Percentiles rank a stretch among this genome's conserved stretches.
Evolutionary conservation across 2,797 vertebrate genomes (phyloP).

Genomic region (Sparidentex hasta): DNA sequence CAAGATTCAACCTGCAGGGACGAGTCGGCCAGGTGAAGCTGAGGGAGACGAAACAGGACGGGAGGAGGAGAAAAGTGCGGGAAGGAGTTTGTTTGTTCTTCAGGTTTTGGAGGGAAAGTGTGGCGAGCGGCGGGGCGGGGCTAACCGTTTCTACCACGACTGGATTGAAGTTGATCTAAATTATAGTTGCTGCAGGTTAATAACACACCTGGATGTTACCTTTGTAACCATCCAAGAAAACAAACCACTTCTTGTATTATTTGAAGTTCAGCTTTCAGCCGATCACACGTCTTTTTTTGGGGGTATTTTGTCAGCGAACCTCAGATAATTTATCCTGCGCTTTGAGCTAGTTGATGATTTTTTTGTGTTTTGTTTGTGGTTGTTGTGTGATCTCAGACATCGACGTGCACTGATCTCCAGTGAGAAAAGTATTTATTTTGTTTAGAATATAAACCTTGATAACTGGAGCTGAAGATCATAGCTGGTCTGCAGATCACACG

Average conservation of each 20-base stretch:
- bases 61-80: not conserved
- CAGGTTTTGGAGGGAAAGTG: constrained; percentile 60
- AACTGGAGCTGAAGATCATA: constrained; percentile 57
- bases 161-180: constrained; percentile 1
- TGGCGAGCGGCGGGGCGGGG: constrained; percentile 18
- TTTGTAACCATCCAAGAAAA: not conserved
- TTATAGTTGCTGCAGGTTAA: not conserved
- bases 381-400: constrained; percentile 44
- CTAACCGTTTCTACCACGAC: not conserved
- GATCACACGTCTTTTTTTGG: not conserved
- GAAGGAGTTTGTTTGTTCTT: constrained; percentile 29
- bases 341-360: not conserved
- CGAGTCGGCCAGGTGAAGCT: not conserved
- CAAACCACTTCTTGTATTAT: not conserved
- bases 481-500: constrained; percentile 44
- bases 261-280: constrained; percentile 13
- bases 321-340: not conserved
- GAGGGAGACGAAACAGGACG: not conserved
- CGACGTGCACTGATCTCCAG: constrained; percentile 69
- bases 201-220: not conserved
- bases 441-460: constrained; percentile 27
- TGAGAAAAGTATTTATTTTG: constrained; percentile 74
- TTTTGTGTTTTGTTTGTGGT: not conserved
- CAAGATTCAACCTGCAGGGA: constrained; percentile 40
- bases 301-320: constrained; percentile 12